These are phyloP conservation scores for Pogona vitticeps DNA, from an alignment of 2,113 vertebrate species.

Conservation along the genomic window DNA sequence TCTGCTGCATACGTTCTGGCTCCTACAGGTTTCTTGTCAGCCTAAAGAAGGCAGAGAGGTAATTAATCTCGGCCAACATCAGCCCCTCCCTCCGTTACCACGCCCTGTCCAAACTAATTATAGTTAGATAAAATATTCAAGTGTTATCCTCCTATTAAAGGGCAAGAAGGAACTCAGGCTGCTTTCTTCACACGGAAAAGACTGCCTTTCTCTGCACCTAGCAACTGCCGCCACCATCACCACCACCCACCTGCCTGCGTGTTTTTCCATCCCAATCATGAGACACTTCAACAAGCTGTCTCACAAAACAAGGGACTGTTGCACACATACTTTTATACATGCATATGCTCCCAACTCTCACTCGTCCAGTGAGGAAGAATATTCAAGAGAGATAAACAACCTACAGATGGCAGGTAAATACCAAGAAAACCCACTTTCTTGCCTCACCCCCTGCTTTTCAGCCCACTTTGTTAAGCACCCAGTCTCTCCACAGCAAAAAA, in stretches of 20 bases:
- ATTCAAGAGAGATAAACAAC: background rate
- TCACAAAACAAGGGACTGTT: background rate
- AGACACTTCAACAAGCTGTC: slow-evolving; percentile 3
- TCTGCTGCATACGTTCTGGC: background rate
- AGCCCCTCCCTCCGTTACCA: slow-evolving; percentile 42
- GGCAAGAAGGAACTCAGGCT: slow-evolving; percentile 48
- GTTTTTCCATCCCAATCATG: slow-evolving; percentile 48
- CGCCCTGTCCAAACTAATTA: slow-evolving; percentile 54
- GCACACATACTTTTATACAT: background rate
- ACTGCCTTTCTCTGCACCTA: slow-evolving; percentile 47
- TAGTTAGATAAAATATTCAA: slow-evolving; percentile 52
- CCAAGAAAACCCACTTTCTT: background rate
- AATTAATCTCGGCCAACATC: slow-evolving; percentile 53
- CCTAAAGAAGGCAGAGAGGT: slow-evolving; percentile 65
- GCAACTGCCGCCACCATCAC: slow-evolving; percentile 35
- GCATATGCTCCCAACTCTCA: background rate
- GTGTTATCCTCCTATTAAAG: slow-evolving; percentile 46
- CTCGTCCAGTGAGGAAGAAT: background rate
- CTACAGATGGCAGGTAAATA: background rate
- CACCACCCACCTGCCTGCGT: background rate
- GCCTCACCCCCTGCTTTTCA: background rate
- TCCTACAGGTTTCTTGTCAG: slow-evolving; percentile 40
- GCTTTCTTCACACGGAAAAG: slow-evolving; percentile 24
- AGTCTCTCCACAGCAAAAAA: background rate
- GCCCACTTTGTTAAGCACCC: background rate